Evolutionary conservation across 2,888 invertebrate species (phyloP).

Genomic region (Oscheius sp.): DNA sequence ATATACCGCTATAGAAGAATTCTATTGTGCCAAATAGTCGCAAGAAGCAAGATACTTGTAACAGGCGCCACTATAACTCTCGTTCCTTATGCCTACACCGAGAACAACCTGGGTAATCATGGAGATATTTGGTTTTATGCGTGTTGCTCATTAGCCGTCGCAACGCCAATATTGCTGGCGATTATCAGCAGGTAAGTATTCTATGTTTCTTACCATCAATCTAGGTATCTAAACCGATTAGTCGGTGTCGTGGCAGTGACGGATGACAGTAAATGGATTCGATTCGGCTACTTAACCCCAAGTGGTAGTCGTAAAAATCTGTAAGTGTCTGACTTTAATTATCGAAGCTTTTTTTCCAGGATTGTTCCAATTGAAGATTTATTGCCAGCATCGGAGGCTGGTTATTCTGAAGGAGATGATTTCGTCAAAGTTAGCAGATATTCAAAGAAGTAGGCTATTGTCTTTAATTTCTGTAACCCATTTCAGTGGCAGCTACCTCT

Average conservation of each 20-base stretch:
- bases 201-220: neutral
- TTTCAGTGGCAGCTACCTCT: constrained; percentile 37
- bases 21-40: constrained; percentile 41
- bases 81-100: constrained; percentile 47
- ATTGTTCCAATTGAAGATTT: constrained; percentile 33
- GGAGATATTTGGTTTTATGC: constrained; percentile 33
- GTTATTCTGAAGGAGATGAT: constrained; percentile 21
- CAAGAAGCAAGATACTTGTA: constrained; percentile 54
- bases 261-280: constrained; percentile 39
- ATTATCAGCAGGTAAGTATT: constrained; percentile 45
- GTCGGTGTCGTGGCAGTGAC: constrained; percentile 58
- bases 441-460: constrained; percentile 8
- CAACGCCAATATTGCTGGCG: constrained; percentile 42
- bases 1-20: constrained; percentile 58
- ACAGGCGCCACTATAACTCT: constrained; percentile 50
- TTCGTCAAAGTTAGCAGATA: constrained; percentile 40
- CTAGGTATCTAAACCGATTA: constrained; percentile 53
- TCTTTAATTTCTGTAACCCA: neutral
- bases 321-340: constrained; percentile 10
- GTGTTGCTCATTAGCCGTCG: constrained; percentile 41
- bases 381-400: constrained; percentile 34
- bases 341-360: constrained; percentile 6
- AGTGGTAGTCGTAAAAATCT: constrained; percentile 50
- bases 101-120: constrained; percentile 29
- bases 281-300: constrained; percentile 55